phyloP scores from a whole-genome alignment of 1,140 invertebrate genomes.

The Globodera rostochiensis region DNA sequence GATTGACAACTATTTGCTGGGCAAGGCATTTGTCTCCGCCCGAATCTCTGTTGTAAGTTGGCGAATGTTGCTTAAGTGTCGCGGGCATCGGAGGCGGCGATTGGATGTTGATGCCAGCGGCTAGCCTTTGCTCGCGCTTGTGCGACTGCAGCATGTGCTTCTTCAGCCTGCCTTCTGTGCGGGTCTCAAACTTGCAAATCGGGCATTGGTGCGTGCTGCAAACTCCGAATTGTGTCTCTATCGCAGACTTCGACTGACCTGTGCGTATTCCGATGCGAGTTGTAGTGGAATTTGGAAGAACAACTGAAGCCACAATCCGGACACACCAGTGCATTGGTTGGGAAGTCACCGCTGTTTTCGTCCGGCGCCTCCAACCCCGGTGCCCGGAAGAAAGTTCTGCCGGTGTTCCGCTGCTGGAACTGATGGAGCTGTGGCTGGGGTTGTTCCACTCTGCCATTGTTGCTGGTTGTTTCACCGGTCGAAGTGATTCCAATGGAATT shows the following conservation, averaged over 20 bases:
- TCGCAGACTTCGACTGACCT: slow-evolving; percentile 59
- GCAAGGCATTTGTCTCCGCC: slow-evolving; percentile 2
- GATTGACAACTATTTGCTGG: neutral
- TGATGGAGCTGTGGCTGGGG: neutral
- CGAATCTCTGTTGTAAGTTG: neutral
- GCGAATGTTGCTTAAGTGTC: slow-evolving; percentile 3
- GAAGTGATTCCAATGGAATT: neutral
- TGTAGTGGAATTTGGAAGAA: slow-evolving; percentile 66
- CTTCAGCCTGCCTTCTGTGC: slow-evolving; percentile 71
- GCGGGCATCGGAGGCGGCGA: neutral
- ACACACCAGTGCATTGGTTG: slow-evolving; percentile 52
- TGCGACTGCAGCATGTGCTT: slow-evolving; percentile 69
- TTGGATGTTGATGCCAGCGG: slow-evolving; percentile 9
- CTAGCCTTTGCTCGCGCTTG: slow-evolving; percentile 10
- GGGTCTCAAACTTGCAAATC: slow-evolving; percentile 71
- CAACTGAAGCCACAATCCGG: slow-evolving; percentile 65
- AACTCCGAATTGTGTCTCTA: neutral
- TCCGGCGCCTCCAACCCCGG: slow-evolving; percentile 48
- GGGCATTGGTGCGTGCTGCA: slow-evolving; percentile 69
- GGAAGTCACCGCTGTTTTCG: slow-evolving; percentile 25
- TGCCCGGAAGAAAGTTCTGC: slow-evolving; percentile 46
- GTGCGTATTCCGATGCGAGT: slow-evolving; percentile 70
- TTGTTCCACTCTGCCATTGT: neutral
- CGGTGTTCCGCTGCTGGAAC: slow-evolving; percentile 8
- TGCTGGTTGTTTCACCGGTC: neutral